Conservation (phyloP, 2,888 invertebrate species). For the Apamea anceps region DNA sequence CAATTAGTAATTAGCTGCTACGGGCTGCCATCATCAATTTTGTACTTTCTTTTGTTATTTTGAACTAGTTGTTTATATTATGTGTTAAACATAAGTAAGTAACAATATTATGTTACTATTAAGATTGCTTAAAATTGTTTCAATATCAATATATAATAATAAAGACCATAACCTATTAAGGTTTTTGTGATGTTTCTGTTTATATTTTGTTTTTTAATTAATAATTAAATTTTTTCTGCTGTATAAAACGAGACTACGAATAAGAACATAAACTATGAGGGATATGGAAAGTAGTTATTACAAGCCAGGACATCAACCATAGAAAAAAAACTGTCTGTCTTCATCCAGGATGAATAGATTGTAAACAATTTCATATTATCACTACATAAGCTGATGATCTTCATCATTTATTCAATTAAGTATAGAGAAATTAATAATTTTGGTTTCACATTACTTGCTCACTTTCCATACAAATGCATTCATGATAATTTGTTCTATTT, state of each 20-base stretch:
- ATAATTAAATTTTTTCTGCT: neutral
- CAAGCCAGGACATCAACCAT: neutral
- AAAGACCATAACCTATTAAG: neutral
- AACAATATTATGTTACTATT: neutral
- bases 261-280: neutral
- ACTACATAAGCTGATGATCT: neutral
- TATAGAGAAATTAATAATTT: neutral
- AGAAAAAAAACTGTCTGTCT: neutral
- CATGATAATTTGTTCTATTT: neutral
- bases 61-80: neutral
- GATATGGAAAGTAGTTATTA: neutral
- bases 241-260: neutral
- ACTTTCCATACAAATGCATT: slow-evolving; percentile 5
- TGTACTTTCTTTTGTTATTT: neutral
- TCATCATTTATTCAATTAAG: neutral
- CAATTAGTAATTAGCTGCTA: neutral
- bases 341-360: neutral
- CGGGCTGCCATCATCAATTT: neutral
- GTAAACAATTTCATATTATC: neutral
- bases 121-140: neutral
- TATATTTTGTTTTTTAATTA: neutral
- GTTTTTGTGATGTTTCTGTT: neutral
- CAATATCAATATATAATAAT: too few species aligned
- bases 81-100: neutral
- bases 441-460: neutral